These are phyloP conservation scores for Psettodes erumei DNA, from an alignment of 2,113 vertebrate species.

Conservation along the genomic window DNA sequence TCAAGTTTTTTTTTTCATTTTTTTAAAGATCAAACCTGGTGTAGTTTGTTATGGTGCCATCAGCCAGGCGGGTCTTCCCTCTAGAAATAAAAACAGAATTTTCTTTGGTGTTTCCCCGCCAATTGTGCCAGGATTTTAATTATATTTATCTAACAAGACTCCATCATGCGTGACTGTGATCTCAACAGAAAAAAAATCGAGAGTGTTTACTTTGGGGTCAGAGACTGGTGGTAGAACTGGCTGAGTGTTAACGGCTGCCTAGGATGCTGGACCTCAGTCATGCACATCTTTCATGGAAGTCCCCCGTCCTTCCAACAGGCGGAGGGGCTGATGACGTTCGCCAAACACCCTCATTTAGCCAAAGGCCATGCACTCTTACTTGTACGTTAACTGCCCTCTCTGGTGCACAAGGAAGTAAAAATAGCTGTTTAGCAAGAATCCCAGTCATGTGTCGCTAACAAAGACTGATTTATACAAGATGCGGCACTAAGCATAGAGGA, in stretches of 20 bases:
- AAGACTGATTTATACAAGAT: slow-evolving; percentile 80
- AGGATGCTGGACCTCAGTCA: slow-evolving; percentile 12
- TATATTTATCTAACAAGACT: not conserved
- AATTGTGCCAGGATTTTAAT: too few species aligned
- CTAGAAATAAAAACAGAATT: too few species aligned
- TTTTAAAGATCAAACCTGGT: not conserved
- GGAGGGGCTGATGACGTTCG: slow-evolving; percentile 53
- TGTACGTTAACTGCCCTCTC: slow-evolving; percentile 63
- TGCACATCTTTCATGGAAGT: slow-evolving; percentile 46
- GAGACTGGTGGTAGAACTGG: slow-evolving; percentile 5
- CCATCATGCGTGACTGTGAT: slow-evolving; percentile 5
- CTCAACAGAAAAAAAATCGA: slow-evolving; percentile 1
- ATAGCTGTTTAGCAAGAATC: slow-evolving; percentile 82
- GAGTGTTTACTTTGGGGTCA: slow-evolving; percentile 18
- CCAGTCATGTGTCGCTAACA: slow-evolving; percentile 77
- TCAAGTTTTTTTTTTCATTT: not conserved
- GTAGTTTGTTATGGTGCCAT: not conserved
- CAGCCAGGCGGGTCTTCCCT: not conserved
- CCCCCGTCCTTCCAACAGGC: slow-evolving; percentile 54
- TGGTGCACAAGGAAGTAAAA: slow-evolving; percentile 76
- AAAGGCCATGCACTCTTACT: slow-evolving; percentile 65
- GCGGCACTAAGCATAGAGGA: slow-evolving; percentile 70
- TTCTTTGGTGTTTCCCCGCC: too few species aligned
- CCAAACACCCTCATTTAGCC: slow-evolving; percentile 34
- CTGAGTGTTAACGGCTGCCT: slow-evolving; percentile 22